Percentiles rank a stretch among this genome's conserved stretches.
Conservation (phyloP, 1,140 invertebrate genomes). For the Pomacea maculata region DNA sequence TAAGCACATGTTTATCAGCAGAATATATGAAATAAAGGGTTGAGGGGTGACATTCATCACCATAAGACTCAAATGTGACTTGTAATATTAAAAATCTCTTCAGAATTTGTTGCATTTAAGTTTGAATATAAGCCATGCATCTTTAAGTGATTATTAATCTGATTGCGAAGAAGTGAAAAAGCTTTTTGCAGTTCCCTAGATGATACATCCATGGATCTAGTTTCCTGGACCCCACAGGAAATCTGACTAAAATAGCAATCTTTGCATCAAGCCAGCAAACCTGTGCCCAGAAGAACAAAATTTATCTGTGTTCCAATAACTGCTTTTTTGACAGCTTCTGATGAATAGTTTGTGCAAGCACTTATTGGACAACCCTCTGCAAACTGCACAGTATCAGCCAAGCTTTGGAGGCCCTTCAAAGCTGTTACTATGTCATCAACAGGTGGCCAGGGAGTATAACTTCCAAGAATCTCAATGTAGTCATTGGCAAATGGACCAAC, state of each 20-base stretch:
- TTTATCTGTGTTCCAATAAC: constrained; percentile 50
- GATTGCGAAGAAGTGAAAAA: background rate
- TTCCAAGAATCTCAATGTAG: constrained; percentile 56
- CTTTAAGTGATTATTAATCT: background rate
- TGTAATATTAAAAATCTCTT: too few species aligned
- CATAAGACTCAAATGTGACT: background rate
- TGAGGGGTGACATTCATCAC: too few species aligned
- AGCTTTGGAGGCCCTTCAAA: constrained; percentile 38
- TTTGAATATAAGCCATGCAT: background rate
- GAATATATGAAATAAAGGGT: too few species aligned
- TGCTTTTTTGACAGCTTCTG: constrained; percentile 37
- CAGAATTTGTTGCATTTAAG: background rate
- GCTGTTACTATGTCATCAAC: constrained; percentile 52
- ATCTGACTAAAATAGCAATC: background rate
- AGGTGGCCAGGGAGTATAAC: constrained; percentile 50
- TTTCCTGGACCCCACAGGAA: background rate
- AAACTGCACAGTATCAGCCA: constrained; percentile 38
- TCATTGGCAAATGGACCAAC: constrained; percentile 64
- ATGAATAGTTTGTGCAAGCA: constrained; percentile 39
- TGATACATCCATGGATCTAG: background rate
- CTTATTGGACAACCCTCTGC: constrained; percentile 48
- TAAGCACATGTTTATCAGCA: too few species aligned
- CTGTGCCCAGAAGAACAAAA: constrained; percentile 63
- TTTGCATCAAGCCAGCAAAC: constrained; percentile 31
- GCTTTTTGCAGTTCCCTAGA: background rate